phyloP scores from a whole-genome alignment of 2,888 invertebrate species.

The Habroteleia sp. region DNA sequence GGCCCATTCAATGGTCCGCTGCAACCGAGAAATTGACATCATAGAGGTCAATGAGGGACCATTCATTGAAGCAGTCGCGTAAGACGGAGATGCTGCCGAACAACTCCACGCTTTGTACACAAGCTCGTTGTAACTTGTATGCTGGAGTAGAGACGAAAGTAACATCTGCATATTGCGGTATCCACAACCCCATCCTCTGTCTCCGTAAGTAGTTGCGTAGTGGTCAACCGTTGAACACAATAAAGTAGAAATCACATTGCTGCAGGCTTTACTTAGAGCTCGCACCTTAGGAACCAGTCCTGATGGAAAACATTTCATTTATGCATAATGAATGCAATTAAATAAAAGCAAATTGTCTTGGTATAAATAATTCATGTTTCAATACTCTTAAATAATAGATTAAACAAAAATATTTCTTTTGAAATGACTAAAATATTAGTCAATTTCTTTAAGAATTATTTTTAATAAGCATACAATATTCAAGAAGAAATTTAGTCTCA shows the following conservation, averaged over 20 bases:
- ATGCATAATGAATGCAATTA: too few relatives aligned
- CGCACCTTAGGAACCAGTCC: conserved; percentile 82
- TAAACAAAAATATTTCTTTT: too few relatives aligned
- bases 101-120: conserved; percentile 81
- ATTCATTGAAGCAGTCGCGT: conserved; percentile 34
- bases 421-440: too few relatives aligned
- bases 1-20: conserved; percentile 91
- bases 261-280: conserved; percentile 81
- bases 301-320: too few relatives aligned
- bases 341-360: too few relatives aligned
- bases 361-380: too few relatives aligned
- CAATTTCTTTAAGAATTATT: too few relatives aligned
- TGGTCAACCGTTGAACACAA: conserved; percentile 92
- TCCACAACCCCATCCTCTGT: conserved; percentile 96
- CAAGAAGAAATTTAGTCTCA: too few relatives aligned
- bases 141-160: conserved; percentile 88
- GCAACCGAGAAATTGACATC: conserved; percentile 92
- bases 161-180: conserved; percentile 96
- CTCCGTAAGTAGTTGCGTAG: conserved; percentile 93
- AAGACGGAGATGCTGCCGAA: conserved; percentile 73
- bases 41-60: conserved; percentile 85
- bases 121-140: conserved; percentile 86
- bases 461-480: too few relatives aligned
- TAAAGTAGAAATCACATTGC: conserved; percentile 86
- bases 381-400: too few relatives aligned